These are phyloP conservation scores for Puffinus mauretanicus DNA, from an alignment of 2,113 vertebrate species.

Conservation along the genomic window DNA sequence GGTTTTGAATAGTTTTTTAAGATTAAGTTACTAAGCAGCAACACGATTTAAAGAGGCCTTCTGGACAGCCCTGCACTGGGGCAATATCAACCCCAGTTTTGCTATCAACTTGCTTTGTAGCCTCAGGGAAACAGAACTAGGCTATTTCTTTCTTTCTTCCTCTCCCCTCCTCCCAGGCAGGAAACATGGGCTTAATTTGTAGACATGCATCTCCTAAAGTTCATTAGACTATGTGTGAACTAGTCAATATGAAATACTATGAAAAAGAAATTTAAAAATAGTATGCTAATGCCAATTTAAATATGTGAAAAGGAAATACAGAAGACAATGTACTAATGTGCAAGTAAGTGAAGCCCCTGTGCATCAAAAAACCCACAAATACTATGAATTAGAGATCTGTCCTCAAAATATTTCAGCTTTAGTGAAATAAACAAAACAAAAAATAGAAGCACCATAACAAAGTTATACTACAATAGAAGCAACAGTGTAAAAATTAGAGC, in stretches of 20 bases:
- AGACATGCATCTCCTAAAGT: not conserved
- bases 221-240: not conserved
- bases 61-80: not conserved
- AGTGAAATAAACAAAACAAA: not conserved
- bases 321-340: not conserved
- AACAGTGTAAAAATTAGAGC: not conserved
- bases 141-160: not conserved
- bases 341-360: not conserved
- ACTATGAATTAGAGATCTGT: not conserved
- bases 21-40: not conserved
- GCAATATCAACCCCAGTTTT: not conserved
- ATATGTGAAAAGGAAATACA: not conserved
- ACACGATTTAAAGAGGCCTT: not conserved
- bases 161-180: not conserved
- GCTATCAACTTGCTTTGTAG: not conserved
- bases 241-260: not conserved
- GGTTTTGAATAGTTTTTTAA: not conserved
- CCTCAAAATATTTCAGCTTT: not conserved
- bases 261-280: not conserved
- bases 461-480: not conserved
- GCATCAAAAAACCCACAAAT: not conserved
- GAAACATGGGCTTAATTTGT: not conserved
- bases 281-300: not conserved
- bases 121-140: not conserved
- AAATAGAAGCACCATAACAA: not conserved